A percentile compares a stretch with the other conserved stretches of the same genome.
phyloP scores from a whole-genome alignment of 2,888 invertebrate species.

The Lasioglossum calceatum region DNA sequence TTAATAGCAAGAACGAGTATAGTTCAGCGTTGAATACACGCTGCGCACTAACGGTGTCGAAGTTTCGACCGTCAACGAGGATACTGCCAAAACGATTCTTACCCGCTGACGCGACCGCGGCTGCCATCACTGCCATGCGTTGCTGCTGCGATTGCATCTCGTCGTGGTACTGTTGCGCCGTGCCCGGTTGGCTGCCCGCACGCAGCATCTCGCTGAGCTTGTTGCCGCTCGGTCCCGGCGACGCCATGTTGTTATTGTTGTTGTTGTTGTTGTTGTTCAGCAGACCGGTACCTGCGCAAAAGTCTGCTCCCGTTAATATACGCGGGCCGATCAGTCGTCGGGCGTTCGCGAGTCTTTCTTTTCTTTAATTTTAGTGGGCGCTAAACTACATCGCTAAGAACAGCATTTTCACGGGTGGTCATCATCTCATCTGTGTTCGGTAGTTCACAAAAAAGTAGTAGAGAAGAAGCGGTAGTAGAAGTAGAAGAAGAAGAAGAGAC shows the following conservation, averaged over 20 bases:
- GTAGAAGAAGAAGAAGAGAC: slow-evolving; percentile 8
- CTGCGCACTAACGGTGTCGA: no score
- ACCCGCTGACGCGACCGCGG: slow-evolving; percentile 82
- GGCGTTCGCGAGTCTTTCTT: neutral
- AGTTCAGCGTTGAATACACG: no score
- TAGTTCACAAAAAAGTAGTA: neutral
- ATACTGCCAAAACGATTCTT: slow-evolving; percentile 53
- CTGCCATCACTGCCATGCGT: slow-evolving; percentile 84
- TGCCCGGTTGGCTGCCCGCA: slow-evolving; percentile 81
- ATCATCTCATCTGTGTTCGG: slow-evolving; percentile 19
- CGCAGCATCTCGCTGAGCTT: slow-evolving; percentile 84
- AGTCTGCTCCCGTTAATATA: slow-evolving; percentile 84
- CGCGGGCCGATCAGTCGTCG: slow-evolving; percentile 34
- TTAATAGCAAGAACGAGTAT: neutral
- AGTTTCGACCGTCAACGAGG: neutral
- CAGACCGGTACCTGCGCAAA: slow-evolving; percentile 87
- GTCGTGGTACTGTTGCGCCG: slow-evolving; percentile 83
- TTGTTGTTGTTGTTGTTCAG: slow-evolving; percentile 90
- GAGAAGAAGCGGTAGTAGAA: neutral
- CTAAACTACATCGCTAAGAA: slow-evolving; percentile 7
- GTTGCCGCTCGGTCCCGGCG: slow-evolving; percentile 83
- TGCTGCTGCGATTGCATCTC: slow-evolving; percentile 89
- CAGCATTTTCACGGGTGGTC: slow-evolving; percentile 1
- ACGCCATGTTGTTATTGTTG: slow-evolving; percentile 87
- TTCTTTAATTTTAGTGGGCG: slow-evolving; percentile 11